Evolutionary conservation across 1,140 invertebrate species (phyloP).

Genomic region (Polypedilum pembai): DNA sequence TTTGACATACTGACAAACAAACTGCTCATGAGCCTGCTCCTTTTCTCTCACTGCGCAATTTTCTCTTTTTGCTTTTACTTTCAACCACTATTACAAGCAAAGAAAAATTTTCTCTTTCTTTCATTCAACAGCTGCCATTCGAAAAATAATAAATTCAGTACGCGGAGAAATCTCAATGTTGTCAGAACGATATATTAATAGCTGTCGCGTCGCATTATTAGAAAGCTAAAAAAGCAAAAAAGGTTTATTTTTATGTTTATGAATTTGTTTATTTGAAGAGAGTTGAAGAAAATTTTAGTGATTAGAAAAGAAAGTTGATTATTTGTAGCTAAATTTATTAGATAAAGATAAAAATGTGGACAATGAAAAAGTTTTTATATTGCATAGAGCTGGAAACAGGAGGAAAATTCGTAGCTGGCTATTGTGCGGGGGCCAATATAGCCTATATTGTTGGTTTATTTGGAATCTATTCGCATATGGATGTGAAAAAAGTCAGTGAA

Average conservation of each 20-base stretch:
- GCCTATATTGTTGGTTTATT: not conserved
- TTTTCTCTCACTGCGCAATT: no score
- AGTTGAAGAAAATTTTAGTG: not conserved
- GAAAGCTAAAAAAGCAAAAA: not conserved
- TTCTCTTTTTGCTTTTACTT: no score
- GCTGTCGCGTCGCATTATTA: not conserved
- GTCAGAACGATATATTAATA: not conserved
- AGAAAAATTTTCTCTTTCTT: no score
- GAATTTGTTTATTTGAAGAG: not conserved
- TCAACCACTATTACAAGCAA: no score
- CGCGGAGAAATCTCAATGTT: not conserved
- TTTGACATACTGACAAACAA: no score
- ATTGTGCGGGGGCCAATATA: not conserved
- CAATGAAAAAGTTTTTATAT: constrained; percentile 2
- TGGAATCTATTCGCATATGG: not conserved
- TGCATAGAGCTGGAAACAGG: not conserved
- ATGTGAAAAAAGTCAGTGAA: not conserved
- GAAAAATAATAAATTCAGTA: not conserved
- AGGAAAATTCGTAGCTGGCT: not conserved
- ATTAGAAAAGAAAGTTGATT: not conserved
- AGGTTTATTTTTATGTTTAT: not conserved
- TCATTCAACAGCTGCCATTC: constrained; percentile 2
- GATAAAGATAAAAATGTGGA: not conserved
- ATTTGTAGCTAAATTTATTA: not conserved
- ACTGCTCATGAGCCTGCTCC: no score